Base-by-base conservation (phyloP, 2,113 vertebrate species). In the Cyanocitta stelleri region DNA sequence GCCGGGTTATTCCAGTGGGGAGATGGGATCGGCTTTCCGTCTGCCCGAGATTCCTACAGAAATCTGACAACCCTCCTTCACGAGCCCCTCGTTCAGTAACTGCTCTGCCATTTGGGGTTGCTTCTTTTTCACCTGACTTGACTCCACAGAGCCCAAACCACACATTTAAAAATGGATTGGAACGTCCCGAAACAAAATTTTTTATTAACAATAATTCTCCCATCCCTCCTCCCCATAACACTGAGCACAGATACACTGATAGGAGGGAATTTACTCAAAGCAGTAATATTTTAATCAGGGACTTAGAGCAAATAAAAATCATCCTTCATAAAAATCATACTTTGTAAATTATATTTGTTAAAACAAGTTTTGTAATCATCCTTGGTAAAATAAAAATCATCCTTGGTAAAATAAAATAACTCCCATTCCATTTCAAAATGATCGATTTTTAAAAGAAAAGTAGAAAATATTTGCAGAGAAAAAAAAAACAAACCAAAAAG, bases 111-210 rank as follows among this genome's bases (percentile, higher is more conserved):
- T 95, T 93, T 85, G 89, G 23, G 23, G 44, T 6, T 51, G 87
- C 82, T 95, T 44, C 82, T 89, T 93, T 93, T 92, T 58, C 93
- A 97, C 97, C 97, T 96, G 95, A 37, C 80, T 93, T 37, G 1
- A 80, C 91, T 39, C 13, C 87, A 56, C 63, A 79, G 69, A 32
- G 87, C 88, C 91, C 94, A 93, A 96, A 95, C 49, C 4, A 5
- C 87, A 16, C 22, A 3, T 81, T 83, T 43, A 55, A 94, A 96
- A 97, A 80, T 30, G 64, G 85, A 77, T 1, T 49, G 41, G 41
- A 96, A 76, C 4, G 10, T 55, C 96, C 93, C 62, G 4, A 85
- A 91, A 71, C 48, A 19, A 21, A 76, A 94, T 85, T 20, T 46
- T 62, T 84, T 83, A 30, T 29, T 85, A 74, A 48, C 24, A 77